Conservation (phyloP, 2,888 invertebrate genomes). For the Coecobrya sp. region DNA sequence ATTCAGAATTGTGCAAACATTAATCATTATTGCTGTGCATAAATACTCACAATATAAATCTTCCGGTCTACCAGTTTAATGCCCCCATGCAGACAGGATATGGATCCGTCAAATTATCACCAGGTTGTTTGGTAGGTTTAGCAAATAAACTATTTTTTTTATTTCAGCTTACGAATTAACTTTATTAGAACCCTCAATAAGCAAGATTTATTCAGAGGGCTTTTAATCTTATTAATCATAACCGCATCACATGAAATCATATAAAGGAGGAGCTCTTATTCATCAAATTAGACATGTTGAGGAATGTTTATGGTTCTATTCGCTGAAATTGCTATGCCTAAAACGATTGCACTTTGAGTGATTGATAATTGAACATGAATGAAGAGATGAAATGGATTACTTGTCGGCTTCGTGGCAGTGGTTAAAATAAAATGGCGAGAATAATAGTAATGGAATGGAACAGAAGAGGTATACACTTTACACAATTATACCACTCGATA, state of each 20-base stretch:
- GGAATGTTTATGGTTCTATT: conserved; percentile 68
- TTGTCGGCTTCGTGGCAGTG: conserved; percentile 33
- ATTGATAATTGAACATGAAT: conserved; percentile 83
- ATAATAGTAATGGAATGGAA: not conserved
- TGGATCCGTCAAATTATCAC: conserved; percentile 24
- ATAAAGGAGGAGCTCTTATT: conserved; percentile 65
- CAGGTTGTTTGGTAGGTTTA: conserved; percentile 58
- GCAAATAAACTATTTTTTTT: conserved; percentile 24
- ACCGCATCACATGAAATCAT: conserved; percentile 38
- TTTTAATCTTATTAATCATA: conserved; percentile 65
- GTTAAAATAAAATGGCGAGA: conserved; percentile 45
- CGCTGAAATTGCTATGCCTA: conserved; percentile 50
- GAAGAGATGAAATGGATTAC: conserved; percentile 71
- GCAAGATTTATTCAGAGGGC: conserved; percentile 42
- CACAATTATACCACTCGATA: not conserved
- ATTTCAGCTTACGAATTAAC: conserved; percentile 22
- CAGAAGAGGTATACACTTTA: not conserved
- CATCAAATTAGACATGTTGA: conserved; percentile 73
- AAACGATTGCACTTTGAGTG: conserved; percentile 77
- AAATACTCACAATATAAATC: not conserved
- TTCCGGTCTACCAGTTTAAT: not conserved
- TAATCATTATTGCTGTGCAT: not conserved
- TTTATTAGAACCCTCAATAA: conserved; percentile 30
- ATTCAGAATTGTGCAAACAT: too few relatives aligned
- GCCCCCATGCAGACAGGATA: not conserved